Conservation (phyloP, 2,888 invertebrate species). For the Eucriotettix oculatus region DNA sequence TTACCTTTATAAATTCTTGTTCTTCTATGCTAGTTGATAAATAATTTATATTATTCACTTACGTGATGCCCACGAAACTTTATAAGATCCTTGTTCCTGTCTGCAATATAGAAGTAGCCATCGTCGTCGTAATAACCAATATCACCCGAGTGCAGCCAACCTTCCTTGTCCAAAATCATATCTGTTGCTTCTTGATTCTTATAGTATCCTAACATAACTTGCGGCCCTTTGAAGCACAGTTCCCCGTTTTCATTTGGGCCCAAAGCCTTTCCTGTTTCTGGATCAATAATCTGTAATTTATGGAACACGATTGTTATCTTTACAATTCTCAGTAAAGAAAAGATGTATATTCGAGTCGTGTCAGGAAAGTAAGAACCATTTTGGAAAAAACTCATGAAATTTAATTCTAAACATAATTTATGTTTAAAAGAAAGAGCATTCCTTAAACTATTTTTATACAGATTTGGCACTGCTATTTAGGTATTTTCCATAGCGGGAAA, state of each 20-base stretch:
- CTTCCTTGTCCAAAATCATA: constrained; percentile 47
- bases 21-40: no score
- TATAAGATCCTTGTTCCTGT: constrained; percentile 75
- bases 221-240: constrained; percentile 64
- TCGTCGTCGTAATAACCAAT: constrained; percentile 66
- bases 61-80: constrained; percentile 70
- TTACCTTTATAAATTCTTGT: no score
- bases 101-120: constrained; percentile 63
- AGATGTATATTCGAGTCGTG: no score
- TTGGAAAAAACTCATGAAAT: no score
- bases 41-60: constrained; percentile 3
- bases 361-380: no score
- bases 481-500: no score
- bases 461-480: no score
- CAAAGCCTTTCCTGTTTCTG: constrained; percentile 18
- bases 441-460: no score
- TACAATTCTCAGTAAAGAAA: no score
- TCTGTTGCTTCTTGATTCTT: constrained; percentile 48
- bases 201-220: constrained; percentile 72
- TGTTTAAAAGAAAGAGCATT: no score
- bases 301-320: neutral
- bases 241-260: constrained; percentile 49
- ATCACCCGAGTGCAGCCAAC: constrained; percentile 67
- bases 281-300: neutral
- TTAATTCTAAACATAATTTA: no score